Conservation (phyloP, 2,888 invertebrate species). For the Eristalinus aeneus region DNA sequence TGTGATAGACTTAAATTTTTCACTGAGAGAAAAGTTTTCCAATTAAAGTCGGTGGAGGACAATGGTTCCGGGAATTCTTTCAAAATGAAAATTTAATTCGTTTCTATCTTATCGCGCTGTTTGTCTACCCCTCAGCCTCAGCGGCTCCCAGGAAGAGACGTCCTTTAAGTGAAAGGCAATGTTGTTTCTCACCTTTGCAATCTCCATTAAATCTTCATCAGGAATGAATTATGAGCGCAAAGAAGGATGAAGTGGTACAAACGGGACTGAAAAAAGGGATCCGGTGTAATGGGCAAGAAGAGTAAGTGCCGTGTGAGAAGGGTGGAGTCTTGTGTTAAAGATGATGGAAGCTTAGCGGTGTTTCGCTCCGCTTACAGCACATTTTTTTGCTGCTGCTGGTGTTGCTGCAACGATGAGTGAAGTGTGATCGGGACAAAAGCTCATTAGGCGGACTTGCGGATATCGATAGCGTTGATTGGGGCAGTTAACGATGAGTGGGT, state of each 20-base stretch:
- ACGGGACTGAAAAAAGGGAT: slow-evolving; percentile 19
- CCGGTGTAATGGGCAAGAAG: slow-evolving; percentile 38
- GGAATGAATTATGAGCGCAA: slow-evolving; percentile 64
- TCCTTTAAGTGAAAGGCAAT: slow-evolving; percentile 63
- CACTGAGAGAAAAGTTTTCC: slow-evolving; percentile 35
- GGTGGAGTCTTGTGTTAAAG: slow-evolving; percentile 31
- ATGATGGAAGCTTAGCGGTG: slow-evolving; percentile 51
- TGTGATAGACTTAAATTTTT: slow-evolving; percentile 19
- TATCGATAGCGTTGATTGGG: slow-evolving; percentile 61
- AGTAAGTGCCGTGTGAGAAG: slow-evolving; percentile 16
- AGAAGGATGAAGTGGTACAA: background rate
- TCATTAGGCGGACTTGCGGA: slow-evolving; percentile 51
- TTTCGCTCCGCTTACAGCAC: slow-evolving; percentile 43
- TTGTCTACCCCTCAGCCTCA: background rate
- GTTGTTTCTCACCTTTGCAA: slow-evolving; percentile 66
- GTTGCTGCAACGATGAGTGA: slow-evolving; percentile 4
- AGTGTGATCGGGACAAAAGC: slow-evolving; percentile 38
- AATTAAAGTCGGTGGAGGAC: slow-evolving; percentile 47
- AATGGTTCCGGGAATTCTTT: slow-evolving; percentile 27
- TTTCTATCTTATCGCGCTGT: slow-evolving; percentile 31
- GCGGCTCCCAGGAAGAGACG: background rate
- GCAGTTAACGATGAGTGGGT: slow-evolving; percentile 47
- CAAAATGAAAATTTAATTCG: slow-evolving; percentile 60
- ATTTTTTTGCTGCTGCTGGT: background rate
- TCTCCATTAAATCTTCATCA: slow-evolving; percentile 71